A percentile compares a stretch with the other conserved stretches of the same genome.
These are phyloP conservation scores for Cryptotis parvus DNA, from an alignment of 2,113 vertebrate genomes.

Conservation along the genomic window DNA sequence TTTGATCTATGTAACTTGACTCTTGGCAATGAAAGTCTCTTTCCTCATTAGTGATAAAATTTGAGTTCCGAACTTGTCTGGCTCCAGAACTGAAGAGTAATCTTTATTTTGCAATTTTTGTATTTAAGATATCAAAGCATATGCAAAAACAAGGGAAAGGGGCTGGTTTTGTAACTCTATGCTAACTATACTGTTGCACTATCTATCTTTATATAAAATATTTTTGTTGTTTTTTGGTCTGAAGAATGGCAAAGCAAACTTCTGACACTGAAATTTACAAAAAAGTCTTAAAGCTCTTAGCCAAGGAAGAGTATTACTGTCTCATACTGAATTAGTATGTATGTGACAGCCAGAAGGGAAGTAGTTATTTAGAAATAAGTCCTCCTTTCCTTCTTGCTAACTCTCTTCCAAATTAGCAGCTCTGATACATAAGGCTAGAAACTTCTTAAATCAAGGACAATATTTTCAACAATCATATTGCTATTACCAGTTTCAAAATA, in stretches of 20 bases:
- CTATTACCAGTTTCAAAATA: neutral
- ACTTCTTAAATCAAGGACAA: neutral
- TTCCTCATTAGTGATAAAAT: constrained; percentile 11
- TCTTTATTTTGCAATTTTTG: neutral
- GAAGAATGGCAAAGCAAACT: neutral
- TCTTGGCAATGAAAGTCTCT: neutral
- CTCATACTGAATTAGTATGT: neutral
- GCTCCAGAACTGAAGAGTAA: neutral
- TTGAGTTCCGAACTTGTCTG: neutral
- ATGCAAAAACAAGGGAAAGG: neutral
- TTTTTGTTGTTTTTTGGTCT: neutral
- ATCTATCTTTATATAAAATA: neutral
- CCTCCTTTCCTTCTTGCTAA: neutral
- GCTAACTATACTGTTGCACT: neutral
- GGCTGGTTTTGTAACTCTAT: neutral
- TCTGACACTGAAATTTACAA: neutral
- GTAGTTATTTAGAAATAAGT: neutral
- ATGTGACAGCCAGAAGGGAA: neutral
- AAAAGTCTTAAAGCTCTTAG: neutral
- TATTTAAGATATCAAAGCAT: neutral
- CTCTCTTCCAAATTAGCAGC: neutral
- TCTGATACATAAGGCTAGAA: neutral
- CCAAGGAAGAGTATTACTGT: neutral
- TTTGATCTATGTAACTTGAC: constrained; percentile 21
- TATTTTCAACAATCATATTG: neutral